Evolutionary conservation across 2,888 invertebrate genomes (phyloP).

Genomic region (Perithous albicinctus): DNA sequence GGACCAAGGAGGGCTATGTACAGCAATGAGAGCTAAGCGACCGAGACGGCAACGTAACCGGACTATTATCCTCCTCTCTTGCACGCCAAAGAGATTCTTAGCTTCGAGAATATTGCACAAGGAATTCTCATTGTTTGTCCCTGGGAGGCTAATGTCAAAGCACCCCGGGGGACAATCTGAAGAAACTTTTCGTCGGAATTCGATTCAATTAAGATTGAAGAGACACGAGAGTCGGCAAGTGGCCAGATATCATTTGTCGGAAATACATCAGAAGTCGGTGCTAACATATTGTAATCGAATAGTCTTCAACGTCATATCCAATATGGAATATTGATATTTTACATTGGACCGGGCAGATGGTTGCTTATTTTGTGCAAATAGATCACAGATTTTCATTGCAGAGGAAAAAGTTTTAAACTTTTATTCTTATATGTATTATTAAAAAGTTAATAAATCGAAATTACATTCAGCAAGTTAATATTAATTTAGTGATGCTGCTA

Average conservation of each 20-base stretch:
- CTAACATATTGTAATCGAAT: neutral
- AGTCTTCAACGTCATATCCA: neutral
- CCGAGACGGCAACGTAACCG: neutral
- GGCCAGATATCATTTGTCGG: neutral
- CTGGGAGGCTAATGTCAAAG: neutral
- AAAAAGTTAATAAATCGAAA: neutral
- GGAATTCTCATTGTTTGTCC: conserved; percentile 9
- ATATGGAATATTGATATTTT: neutral
- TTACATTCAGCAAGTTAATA: neutral
- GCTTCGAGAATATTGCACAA: neutral
- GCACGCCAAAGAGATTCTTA: neutral
- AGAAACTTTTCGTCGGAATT: conserved; percentile 15
- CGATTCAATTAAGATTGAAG: conserved; percentile 27
- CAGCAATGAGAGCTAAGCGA: neutral
- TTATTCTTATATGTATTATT: neutral
- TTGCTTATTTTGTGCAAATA: too few species aligned
- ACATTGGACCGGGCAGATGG: too few species aligned
- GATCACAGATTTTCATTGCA: neutral
- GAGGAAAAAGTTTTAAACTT: neutral
- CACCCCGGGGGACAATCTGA: neutral
- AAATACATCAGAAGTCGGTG: neutral
- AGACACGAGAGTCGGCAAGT: neutral
- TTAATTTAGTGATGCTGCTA: neutral
- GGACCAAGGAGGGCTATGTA: neutral
- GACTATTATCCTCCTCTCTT: neutral